These are phyloP conservation scores for Falco concolor DNA, from an alignment of 2,797 vertebrate genomes.

Conservation along the genomic window DNA sequence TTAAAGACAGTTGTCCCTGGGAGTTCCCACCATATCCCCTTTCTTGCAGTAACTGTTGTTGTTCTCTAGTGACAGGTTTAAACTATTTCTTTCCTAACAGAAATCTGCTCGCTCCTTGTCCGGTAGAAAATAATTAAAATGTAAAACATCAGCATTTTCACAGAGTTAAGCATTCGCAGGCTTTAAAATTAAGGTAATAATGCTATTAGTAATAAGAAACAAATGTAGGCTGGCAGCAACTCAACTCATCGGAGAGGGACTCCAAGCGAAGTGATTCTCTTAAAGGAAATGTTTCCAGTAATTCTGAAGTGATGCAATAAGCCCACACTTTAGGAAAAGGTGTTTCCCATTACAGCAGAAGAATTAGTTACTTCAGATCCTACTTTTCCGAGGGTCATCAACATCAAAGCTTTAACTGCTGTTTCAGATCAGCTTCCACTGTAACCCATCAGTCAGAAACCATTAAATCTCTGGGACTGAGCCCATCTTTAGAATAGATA, in stretches of 20 bases:
- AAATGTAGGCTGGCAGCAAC: not conserved
- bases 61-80: not conserved
- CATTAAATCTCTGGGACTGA: not conserved
- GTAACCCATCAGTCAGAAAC: not conserved
- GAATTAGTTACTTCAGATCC: not conserved
- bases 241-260: not conserved
- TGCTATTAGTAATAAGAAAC: not conserved
- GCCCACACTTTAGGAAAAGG: not conserved
- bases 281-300: not conserved
- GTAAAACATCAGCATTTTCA: not conserved
- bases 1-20: not conserved
- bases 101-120: not conserved
- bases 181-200: slow-evolving; percentile 1
- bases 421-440: not conserved
- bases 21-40: not conserved
- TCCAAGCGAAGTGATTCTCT: not conserved
- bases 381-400: not conserved
- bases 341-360: not conserved
- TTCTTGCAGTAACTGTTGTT: not conserved
- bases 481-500: not conserved
- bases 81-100: not conserved
- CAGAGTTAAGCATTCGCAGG: not conserved
- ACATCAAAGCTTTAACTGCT: not conserved
- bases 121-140: not conserved
- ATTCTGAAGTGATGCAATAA: not conserved